Evolutionary conservation across 2,888 invertebrate species (phyloP).

Genomic region (Ypsolopha scabrella): DNA sequence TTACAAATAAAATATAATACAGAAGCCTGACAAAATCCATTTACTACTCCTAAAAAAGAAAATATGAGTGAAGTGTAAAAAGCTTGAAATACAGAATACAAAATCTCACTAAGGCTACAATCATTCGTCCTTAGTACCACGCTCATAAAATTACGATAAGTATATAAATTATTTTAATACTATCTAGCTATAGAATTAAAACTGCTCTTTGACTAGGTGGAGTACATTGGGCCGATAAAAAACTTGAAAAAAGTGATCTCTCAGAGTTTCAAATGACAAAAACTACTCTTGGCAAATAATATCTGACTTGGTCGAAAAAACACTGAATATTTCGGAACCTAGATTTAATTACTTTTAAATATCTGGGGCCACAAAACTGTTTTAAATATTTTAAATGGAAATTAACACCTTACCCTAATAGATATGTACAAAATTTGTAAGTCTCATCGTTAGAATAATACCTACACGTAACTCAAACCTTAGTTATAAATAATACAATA

Average conservation of each 20-base stretch:
- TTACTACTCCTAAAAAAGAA: neutral
- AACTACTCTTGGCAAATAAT: no score
- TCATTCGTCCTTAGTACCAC: constrained; percentile 46
- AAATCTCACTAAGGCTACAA: constrained; percentile 38
- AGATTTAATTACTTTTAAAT: no score
- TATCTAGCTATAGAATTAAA: constrained; percentile 55
- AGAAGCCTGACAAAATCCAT: neutral
- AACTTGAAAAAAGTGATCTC: no score
- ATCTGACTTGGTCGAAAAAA: no score
- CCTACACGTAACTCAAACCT: constrained; percentile 54
- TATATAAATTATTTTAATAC: constrained; percentile 38
- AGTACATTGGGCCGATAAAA: constrained; percentile 33
- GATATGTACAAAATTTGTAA: constrained; percentile 67
- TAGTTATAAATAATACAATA: constrained; percentile 40
- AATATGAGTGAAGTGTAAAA: neutral
- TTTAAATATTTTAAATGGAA: constrained; percentile 1
- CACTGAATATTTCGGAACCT: no score
- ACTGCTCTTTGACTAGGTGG: constrained; percentile 63
- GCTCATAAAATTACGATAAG: constrained; percentile 36
- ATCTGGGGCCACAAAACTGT: neutral
- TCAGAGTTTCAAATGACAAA: no score
- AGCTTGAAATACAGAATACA: constrained; percentile 4
- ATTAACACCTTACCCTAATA: constrained; percentile 55
- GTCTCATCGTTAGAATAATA: constrained; percentile 59
- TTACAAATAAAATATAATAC: neutral